phyloP scores from a whole-genome alignment of 92 coral and sea anemone species.

The Phenganax subtilis region DNA sequence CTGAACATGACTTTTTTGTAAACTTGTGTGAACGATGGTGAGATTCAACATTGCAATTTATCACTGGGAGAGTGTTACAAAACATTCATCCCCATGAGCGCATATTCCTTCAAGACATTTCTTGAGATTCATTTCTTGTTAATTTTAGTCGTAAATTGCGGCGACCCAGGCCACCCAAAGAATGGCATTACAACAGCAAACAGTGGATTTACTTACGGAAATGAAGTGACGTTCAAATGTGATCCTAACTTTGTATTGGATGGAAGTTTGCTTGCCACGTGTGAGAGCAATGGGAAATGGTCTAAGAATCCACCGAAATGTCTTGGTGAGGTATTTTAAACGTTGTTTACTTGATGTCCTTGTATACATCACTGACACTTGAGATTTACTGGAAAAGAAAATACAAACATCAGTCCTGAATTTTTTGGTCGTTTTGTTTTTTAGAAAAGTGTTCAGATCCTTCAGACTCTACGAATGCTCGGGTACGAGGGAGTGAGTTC shows the following conservation, averaged over 20 bases:
- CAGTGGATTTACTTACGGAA: slow-evolving; percentile 7
- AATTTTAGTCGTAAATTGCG: slow-evolving; percentile 3
- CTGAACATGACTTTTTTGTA: background rate
- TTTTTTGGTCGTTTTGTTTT: background rate
- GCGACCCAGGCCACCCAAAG: slow-evolving; percentile 14
- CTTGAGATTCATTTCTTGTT: background rate
- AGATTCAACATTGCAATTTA: too few species aligned
- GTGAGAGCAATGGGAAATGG: slow-evolving; percentile 27
- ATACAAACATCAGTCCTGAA: background rate
- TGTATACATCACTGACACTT: background rate
- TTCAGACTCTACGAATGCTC: background rate
- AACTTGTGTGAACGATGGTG: too few species aligned
- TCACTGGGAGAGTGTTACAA: background rate
- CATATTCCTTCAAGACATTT: too few species aligned
- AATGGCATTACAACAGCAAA: background rate
- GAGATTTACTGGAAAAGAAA: background rate
- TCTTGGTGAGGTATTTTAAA: background rate
- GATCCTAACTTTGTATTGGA: slow-evolving; percentile 2
- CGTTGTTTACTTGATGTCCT: background rate
- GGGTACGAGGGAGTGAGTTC: background rate
- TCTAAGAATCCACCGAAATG: slow-evolving; percentile 10
- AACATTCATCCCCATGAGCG: background rate
- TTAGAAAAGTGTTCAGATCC: slow-evolving; percentile 14
- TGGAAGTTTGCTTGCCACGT: slow-evolving; percentile 15
- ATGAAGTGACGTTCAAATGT: background rate